phyloP scores from a whole-genome alignment of 1,140 invertebrate species.

The Camponotus pennsylvanicus region DNA sequence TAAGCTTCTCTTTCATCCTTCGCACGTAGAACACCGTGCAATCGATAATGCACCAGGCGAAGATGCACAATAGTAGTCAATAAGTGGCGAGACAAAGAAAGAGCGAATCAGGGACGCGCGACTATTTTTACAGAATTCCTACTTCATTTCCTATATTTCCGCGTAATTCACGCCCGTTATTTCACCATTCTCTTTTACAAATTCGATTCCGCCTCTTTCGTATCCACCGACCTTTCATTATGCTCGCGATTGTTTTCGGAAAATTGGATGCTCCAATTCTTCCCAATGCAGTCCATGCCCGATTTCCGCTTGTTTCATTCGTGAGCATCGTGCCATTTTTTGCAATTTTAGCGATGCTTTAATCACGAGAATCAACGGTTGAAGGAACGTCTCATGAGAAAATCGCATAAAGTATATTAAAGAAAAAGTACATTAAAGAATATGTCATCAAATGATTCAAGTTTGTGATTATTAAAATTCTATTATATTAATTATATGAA shows the following conservation, averaged over 20 bases:
- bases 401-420: neutral
- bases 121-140: slow-evolving; percentile 70
- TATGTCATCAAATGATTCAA: neutral
- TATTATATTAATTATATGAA: neutral
- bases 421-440: neutral
- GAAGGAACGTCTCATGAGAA: neutral
- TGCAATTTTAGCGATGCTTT: slow-evolving; percentile 32
- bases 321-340: slow-evolving; percentile 13
- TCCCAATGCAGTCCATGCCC: slow-evolving; percentile 27
- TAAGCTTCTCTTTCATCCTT: slow-evolving; percentile 40
- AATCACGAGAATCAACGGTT: slow-evolving; percentile 38
- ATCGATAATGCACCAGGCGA: slow-evolving; percentile 21
- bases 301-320: slow-evolving; percentile 50
- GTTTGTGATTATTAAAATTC: neutral
- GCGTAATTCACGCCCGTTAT: slow-evolving; percentile 52
- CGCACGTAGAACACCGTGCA: slow-evolving; percentile 1
- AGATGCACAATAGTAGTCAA: slow-evolving; percentile 47
- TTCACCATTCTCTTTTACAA: slow-evolving; percentile 61
- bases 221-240: slow-evolving; percentile 45
- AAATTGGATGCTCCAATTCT: slow-evolving; percentile 45
- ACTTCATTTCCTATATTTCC: slow-evolving; percentile 67
- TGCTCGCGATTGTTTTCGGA: slow-evolving; percentile 48
- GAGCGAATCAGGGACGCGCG: slow-evolving; percentile 48
- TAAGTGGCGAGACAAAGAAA: slow-evolving; percentile 38
- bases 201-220: slow-evolving; percentile 40